These are phyloP conservation scores for Picus viridis DNA, from an alignment of 2,797 vertebrate genomes.

Conservation along the genomic window DNA sequence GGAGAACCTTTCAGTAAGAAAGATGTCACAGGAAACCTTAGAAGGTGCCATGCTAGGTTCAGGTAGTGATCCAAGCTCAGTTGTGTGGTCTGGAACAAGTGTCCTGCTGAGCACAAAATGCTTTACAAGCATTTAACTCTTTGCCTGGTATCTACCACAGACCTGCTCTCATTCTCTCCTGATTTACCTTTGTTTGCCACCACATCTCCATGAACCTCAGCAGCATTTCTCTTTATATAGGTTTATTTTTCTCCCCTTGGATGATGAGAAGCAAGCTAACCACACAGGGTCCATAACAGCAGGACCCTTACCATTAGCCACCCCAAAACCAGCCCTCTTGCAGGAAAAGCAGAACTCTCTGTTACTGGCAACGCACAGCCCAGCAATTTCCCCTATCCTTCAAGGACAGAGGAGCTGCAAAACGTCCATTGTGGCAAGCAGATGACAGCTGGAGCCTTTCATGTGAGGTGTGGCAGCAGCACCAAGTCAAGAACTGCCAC, in stretches of 20 bases:
- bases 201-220: not conserved
- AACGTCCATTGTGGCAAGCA: not conserved
- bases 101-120: not conserved
- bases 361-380: not conserved
- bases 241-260: not conserved
- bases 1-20: not conserved
- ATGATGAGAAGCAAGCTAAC: not conserved
- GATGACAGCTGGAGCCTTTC: conserved; percentile 3
- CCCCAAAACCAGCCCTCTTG: not conserved
- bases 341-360: not conserved
- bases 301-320: not conserved
- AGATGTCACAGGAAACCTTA: not conserved
- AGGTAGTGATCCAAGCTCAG: not conserved
- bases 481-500: not conserved
- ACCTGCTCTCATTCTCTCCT: not conserved
- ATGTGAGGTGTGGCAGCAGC: not conserved
- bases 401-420: not conserved
- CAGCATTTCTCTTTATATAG: not conserved
- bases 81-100: not conserved
- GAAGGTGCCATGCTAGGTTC: not conserved
- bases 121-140: not conserved
- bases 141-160: not conserved
- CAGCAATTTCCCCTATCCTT: not conserved
- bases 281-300: not conserved
- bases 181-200: not conserved